A percentile compares a stretch with the other conserved stretches of the same genome.
These are phyloP conservation scores for Gila orcuttii DNA, from an alignment of 2,113 vertebrate genomes.

Conservation along the genomic window DNA sequence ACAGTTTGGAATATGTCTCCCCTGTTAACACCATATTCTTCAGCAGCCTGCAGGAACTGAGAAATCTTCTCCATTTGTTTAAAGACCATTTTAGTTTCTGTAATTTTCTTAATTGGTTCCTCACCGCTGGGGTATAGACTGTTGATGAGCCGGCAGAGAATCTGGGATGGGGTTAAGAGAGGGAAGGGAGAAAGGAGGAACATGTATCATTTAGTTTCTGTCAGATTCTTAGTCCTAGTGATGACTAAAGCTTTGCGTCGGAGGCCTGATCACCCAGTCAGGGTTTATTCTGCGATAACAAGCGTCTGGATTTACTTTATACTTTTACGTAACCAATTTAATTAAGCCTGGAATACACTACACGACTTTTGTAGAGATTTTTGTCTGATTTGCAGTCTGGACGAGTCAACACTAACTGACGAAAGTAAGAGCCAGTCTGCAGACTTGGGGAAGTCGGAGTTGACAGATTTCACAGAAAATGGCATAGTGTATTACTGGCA, in stretches of 20 bases:
- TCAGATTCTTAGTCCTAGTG: neutral
- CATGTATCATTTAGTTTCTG: neutral
- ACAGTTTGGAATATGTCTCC: conserved; percentile 87
- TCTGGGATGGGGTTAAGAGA: conserved; percentile 61
- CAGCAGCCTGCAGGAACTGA: conserved; percentile 80
- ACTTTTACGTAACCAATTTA: no score
- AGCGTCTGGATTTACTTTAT: no score
- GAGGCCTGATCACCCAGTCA: no score
- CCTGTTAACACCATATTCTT: conserved; percentile 80
- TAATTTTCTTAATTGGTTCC: conserved; percentile 80
- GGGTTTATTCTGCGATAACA: no score
- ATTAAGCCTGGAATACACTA: no score
- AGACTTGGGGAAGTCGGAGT: no score
- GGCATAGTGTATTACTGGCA: no score
- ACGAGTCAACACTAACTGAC: no score
- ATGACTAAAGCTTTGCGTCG: neutral
- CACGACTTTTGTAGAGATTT: no score
- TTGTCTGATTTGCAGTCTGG: no score
- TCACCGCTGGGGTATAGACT: conserved; percentile 79
- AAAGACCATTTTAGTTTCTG: conserved; percentile 80
- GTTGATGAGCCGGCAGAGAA: conserved; percentile 85
- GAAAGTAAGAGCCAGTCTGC: no score
- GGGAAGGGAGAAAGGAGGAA: neutral
- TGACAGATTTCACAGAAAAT: no score
- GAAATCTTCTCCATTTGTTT: conserved; percentile 91